Base-by-base conservation (phyloP, 2,888 invertebrate species). In the Pycnomerus fuliginosus region DNA sequence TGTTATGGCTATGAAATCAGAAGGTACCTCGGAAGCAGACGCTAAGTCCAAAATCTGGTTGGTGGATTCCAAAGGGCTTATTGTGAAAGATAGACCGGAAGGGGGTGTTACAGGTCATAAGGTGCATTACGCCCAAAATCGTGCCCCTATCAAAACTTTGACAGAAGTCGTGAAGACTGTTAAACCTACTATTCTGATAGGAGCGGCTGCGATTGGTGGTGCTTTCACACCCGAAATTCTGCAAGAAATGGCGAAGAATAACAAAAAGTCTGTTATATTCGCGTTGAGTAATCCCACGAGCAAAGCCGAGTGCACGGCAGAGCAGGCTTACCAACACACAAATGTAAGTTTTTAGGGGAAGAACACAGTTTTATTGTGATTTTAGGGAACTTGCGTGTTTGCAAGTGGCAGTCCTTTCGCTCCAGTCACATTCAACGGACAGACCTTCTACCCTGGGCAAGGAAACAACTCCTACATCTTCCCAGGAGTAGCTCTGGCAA, bases 251-350 rank as follows among this genome's bases (percentile, higher is more conserved):
- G 93, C 81, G 8, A 76, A 77, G 35, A 79, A 83, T 67, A 93
- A 94, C 73, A 80, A 85, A 13, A 78, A 79, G 37, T 99, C 99
- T 1, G 85, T 99, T 49, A 91, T 99, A 60, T 99, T 99, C 73
- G 98, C 99, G 7, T 80, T 99, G 30, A 97, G 97, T 69, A 99
- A 99, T 78, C 99, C 99, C 38, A 99, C 99, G 38, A 84, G 84
- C 72, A 96, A 96, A 76, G 95, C 99, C 0, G 99, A 99, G 74
- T 99, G 99, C 69, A 98, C 99, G n/a, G 99, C 99, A n/a, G 92
- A 95, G 71, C 82, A 93, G 61, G 98, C 97, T 2, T 99, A 97
- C 74, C 80, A 72, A 24, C 74, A 85, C 64, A 95, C 97, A 0
- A 82, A 91, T 50, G 93, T 91, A 65, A 72, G 76, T 66, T 3